These are phyloP conservation scores for Sebastolobus altivelis DNA, from an alignment of 2,797 vertebrate species.

Conservation along the genomic window DNA sequence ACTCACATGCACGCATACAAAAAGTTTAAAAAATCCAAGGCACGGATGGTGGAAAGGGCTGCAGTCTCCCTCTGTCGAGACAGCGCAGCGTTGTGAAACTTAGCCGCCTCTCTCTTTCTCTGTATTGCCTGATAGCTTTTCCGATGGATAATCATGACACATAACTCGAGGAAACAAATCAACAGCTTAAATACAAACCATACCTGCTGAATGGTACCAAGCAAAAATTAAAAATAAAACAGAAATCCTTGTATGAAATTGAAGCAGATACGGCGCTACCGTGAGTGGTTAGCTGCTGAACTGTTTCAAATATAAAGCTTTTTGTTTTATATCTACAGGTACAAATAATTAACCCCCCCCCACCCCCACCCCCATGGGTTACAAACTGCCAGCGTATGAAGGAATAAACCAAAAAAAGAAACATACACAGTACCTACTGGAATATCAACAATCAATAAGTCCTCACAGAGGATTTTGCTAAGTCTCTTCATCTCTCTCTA, in stretches of 20 bases:
- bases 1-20: constrained; percentile 1
- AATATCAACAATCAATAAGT: constrained; percentile 94
- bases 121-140: constrained; percentile 42
- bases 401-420: constrained; percentile 72
- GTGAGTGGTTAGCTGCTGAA: constrained; percentile 54
- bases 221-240: background rate
- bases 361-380: constrained; percentile 34
- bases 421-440: constrained; percentile 99
- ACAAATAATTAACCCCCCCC: constrained; percentile 73
- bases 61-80: constrained; percentile 21
- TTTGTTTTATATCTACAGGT: constrained; percentile 60
- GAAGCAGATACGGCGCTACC: constrained; percentile 71
- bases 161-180: constrained; percentile 1
- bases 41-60: constrained; percentile 69
- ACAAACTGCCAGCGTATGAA: constrained; percentile 84
- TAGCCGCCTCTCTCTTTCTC: constrained; percentile 23
- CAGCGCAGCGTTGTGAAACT: constrained; percentile 43
- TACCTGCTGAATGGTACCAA: constrained; percentile 34
- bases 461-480: constrained; percentile 97
- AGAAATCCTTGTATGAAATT: constrained; percentile 6
- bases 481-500: constrained; percentile 83
- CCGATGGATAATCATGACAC: constrained; percentile 39
- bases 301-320: constrained; percentile 71
- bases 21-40: constrained; percentile 63
- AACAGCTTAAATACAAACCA: constrained; percentile 57